These are phyloP conservation scores for Echinops telfairi DNA, from an alignment of 2,113 vertebrate species.

Conservation along the genomic window DNA sequence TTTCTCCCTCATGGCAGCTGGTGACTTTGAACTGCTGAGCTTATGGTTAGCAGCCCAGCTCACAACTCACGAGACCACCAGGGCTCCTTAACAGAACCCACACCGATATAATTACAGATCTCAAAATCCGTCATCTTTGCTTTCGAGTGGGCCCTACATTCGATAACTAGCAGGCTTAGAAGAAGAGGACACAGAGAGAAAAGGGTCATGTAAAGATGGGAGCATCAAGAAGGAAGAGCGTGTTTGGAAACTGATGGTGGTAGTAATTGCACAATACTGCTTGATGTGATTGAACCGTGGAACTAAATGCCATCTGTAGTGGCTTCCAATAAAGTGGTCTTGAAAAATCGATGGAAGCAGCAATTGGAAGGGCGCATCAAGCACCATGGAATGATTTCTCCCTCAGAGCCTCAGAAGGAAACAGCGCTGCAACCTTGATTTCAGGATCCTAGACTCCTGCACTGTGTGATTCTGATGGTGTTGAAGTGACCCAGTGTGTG, in stretches of 20 bases:
- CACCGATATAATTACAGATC: background rate
- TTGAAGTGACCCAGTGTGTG: background rate
- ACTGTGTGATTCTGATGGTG: background rate
- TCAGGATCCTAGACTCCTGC: background rate
- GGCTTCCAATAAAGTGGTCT: too few relatives aligned
- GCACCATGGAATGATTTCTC: background rate
- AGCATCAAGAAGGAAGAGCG: too few relatives aligned
- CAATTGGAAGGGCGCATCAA: background rate
- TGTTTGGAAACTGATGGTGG: too few relatives aligned
- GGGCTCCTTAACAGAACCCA: background rate
- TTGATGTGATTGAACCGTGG: too few relatives aligned
- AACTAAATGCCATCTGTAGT: too few relatives aligned
- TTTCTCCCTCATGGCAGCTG: too few relatives aligned
- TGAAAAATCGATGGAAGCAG: background rate
- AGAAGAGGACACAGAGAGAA: background rate
- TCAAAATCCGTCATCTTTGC: background rate
- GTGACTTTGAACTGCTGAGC: too few relatives aligned
- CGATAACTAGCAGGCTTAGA: background rate
- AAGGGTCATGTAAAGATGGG: background rate
- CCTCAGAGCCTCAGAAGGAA: background rate
- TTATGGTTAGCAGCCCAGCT: too few relatives aligned
- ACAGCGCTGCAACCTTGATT: background rate
- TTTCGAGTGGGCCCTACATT: background rate
- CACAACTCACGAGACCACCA: too few relatives aligned
- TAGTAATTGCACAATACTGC: too few relatives aligned